Base-by-base conservation (phyloP, 1,140 invertebrate species). In the Euura lappo region DNA sequence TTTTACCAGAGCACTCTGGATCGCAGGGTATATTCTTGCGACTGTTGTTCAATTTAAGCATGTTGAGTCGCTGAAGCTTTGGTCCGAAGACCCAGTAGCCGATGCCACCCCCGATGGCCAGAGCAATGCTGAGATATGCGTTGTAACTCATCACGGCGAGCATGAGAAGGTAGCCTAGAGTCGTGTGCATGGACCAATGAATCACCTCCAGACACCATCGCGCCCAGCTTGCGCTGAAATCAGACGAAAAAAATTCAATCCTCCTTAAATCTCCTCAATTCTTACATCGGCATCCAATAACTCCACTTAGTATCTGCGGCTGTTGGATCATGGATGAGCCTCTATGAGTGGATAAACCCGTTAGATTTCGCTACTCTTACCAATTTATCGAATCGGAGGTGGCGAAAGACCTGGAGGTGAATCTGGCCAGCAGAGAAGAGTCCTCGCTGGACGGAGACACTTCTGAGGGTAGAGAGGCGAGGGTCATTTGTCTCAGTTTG, bases 141-240 rank as follows among this genome's bases (percentile, higher is more conserved):
- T 97, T 97, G 87, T 94, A 98, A 1, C 94, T 91, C 96, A 98
- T 98, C 72, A 97, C 93, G 64, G 93, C 90, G 78, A 97, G 86
- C 96, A 98, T 98, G n/a, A 97, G 89, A 65, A 95, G 87, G 85
- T 97, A 97, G 73, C 93, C 93, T 68, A 97, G 85, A 43, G 81
- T 79, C 71, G 89, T 89, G 77, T 91, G 90, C 73, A 86, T 70
- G 70, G 86, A 82, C 83, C 83, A 86, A 45, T 87, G 85, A 43
- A 80, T 73, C 6, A 84, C 69, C 81, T 87, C 84, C 7, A 85
- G 5, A 43, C 76, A 71, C 84, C 86, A 86, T 73, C 76, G 79
- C 11, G 13, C 69, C 73, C 78, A 82, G 28, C 66, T 77, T 42
- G 45, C 71, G 74, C 84, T 85, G 42, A 72, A 80, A 78, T 6